Base-by-base conservation (phyloP, 2,113 vertebrate species). In the Gadus macrocephalus region DNA sequence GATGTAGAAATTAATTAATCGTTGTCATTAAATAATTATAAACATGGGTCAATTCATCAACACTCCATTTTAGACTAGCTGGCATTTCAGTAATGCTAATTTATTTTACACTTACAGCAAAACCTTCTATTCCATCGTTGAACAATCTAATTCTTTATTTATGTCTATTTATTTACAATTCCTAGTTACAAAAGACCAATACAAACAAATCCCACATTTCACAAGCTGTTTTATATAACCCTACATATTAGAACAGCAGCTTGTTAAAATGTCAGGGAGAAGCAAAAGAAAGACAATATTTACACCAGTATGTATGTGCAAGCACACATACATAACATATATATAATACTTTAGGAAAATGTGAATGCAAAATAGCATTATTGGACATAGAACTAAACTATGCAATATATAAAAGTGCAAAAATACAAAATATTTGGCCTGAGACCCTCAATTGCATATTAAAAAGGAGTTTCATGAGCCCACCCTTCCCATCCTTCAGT, bases 401-500 rank as follows among this genome's bases (percentile, higher is more conserved):
- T 17, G 22, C 0, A 4, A 20, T 78, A 64, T 22, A 72, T 17
- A 58, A 86, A 71, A 87, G 88, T 90, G 89, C 86, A 90, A 84
- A 49, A 78, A 70, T 69, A 85, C 70, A 75, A 85, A 71, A 82
- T 71, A 85, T 78, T 81, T 68, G 61, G 66, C 55, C 70, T 73
- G 70, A 76, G 58, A 84, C 66, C 53, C 42, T 69, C 25, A 53
- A 42, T 76, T 84, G 67, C 83, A 87, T 74, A 80, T 77, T 42
- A 78, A 78, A 76, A 73, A 17, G 35, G 71, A 58, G 55, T 67
- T 67, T 67, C 49, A 22, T 61, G 67, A 49, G 42, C 12, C 67
- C 0, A 2, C 65, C 17, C 53, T 63, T 61, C 3, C 15, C 5
- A 16, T 49, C 27, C 22, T 28, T 12, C 60, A 62, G 58, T 11